Percentiles rank a stretch among this genome's conserved stretches.
phyloP scores from a whole-genome alignment of 2,888 invertebrate genomes.

The Polylopha cassiicola region DNA sequence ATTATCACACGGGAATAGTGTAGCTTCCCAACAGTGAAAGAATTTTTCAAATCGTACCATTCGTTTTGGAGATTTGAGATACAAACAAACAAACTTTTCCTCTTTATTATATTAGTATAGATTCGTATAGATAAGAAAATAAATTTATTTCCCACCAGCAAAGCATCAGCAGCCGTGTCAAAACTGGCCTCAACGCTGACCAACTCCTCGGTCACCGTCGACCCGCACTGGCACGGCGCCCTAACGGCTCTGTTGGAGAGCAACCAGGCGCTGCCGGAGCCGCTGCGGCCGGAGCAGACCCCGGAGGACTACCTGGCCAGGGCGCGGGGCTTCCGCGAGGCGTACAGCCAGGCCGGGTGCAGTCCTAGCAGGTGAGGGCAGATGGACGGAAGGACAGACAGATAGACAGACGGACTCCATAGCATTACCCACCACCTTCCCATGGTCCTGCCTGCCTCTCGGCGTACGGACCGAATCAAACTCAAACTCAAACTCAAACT shows the following conservation, averaged over 20 bases:
- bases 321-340: constrained; percentile 79
- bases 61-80: no score
- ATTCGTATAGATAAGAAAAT: neutral
- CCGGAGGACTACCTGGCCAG: constrained; percentile 82
- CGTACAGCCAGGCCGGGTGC: constrained; percentile 82
- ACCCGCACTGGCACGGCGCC: constrained; percentile 70
- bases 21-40: no score
- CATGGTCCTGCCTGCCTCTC: no score
- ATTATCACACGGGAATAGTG: no score
- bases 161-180: constrained; percentile 52
- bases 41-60: no score
- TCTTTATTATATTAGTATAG: no score
- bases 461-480: no score
- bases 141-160: constrained; percentile 35
- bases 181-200: constrained; percentile 35
- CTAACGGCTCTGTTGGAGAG: constrained; percentile 79
- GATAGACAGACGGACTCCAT: no score
- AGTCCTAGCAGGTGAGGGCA: constrained; percentile 77
- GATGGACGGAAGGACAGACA: neutral
- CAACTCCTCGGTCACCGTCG: constrained; percentile 34
- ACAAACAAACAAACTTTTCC: no score
- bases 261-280: constrained; percentile 69
- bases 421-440: no score
- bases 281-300: constrained; percentile 77
- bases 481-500: no score